Percentiles rank a stretch among this genome's conserved stretches.
Evolutionary conservation across 2,888 invertebrate species (phyloP).

Genomic region (Amphimallon solstitiale): DNA sequence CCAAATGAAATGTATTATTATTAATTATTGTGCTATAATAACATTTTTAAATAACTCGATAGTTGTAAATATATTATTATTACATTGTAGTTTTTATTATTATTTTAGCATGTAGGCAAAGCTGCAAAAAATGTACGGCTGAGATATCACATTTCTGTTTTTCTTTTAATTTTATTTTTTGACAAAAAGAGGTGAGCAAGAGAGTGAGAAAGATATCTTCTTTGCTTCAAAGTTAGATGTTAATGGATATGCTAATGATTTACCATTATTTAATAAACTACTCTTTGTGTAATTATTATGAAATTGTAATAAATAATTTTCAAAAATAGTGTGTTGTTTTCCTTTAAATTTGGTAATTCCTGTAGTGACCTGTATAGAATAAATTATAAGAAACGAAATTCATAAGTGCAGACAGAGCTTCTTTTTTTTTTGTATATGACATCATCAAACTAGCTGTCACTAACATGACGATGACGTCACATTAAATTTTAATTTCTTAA

Average conservation of each 20-base stretch:
- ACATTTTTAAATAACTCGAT: constrained; percentile 50
- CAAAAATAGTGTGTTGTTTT: not conserved
- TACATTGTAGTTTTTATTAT: constrained; percentile 41
- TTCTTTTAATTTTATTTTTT: no score
- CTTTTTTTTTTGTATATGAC: no score
- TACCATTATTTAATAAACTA: constrained; percentile 40
- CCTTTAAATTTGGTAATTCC: no score
- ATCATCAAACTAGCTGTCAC: no score
- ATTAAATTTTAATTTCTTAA: no score
- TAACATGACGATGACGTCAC: no score
- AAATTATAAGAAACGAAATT: no score
- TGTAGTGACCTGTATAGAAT: no score
- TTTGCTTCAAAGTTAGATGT: constrained; percentile 35
- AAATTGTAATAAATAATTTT: constrained; percentile 40
- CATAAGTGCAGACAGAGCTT: no score
- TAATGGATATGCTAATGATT: constrained; percentile 32
- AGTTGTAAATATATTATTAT: constrained; percentile 50
- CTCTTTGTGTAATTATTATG: constrained; percentile 39
- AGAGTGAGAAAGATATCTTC: constrained; percentile 19
- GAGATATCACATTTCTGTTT: constrained; percentile 31
- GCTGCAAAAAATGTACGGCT: constrained; percentile 29
- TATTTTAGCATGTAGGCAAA: constrained; percentile 37
- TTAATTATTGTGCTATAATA: constrained; percentile 54
- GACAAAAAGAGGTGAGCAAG: no score
- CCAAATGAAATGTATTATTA: constrained; percentile 57